Conservation (phyloP, 2,113 vertebrate genomes). For the Stigmatopora argus region DNA sequence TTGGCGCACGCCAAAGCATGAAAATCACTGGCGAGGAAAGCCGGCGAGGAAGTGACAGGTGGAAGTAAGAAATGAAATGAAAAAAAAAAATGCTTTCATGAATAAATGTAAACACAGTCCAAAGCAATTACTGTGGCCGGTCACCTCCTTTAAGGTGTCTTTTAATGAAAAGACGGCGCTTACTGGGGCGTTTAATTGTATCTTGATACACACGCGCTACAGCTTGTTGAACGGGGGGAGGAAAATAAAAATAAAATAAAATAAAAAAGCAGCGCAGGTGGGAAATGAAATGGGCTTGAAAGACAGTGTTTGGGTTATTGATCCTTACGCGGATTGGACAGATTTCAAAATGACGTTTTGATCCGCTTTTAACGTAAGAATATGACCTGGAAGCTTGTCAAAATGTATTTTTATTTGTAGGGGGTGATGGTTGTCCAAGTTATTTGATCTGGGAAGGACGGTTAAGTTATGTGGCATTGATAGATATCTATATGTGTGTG, state of each 20-base stretch:
- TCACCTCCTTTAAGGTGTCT: conserved; percentile 67
- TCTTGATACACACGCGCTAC: conserved; percentile 51
- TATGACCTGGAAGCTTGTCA: too few relatives aligned
- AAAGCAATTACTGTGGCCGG: conserved; percentile 75
- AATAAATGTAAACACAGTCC: conserved; percentile 96
- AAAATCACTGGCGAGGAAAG: conserved; percentile 78
- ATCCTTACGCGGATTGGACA: conserved; percentile 33
- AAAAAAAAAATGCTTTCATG: conserved; percentile 82
- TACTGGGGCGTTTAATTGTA: conserved; percentile 85
- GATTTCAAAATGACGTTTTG: too few relatives aligned
- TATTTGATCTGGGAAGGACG: too few relatives aligned
- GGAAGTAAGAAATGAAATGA: conserved; percentile 74
- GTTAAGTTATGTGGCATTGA: too few relatives aligned
- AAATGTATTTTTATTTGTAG: too few relatives aligned
- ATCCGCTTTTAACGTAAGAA: too few relatives aligned
- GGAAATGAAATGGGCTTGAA: conserved; percentile 78
- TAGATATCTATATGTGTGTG: too few relatives aligned
- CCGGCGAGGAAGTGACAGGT: conserved; percentile 79
- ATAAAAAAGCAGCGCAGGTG: conserved; percentile 52
- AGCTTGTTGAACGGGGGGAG: conserved; percentile 57
- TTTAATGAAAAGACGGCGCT: conserved; percentile 78
- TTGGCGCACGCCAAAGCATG: conserved; percentile 96
- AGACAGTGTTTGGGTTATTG: conserved; percentile 76
- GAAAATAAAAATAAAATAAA: background rate
- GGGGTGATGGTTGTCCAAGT: too few relatives aligned